These are phyloP conservation scores for Hormiphora californensis DNA, from an alignment of 37 sponge, comb jelly and placozoan genomes.

Conservation along the genomic window DNA sequence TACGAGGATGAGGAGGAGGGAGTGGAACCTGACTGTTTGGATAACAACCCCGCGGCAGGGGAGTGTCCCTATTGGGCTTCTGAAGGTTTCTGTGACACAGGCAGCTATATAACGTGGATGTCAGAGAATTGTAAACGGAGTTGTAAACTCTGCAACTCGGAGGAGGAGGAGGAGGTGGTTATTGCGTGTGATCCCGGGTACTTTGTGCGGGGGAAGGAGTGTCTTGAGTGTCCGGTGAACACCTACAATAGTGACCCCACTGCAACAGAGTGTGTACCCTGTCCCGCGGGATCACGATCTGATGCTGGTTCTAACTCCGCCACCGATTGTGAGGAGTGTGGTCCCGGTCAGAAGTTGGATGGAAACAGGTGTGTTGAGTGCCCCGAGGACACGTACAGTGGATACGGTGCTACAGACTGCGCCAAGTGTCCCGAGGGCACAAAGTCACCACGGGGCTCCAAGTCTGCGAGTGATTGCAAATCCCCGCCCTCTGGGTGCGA, in stretches of 20 bases:
- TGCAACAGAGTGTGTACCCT: background rate
- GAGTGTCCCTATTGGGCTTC: constrained; percentile 12
- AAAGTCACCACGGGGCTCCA: background rate
- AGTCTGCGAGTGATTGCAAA: background rate
- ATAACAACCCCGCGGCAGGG: background rate
- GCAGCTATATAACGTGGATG: background rate
- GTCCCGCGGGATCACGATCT: constrained; percentile 2
- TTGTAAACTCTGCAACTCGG: background rate
- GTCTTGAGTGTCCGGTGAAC: background rate
- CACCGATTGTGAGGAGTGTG: background rate
- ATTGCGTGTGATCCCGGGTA: background rate
- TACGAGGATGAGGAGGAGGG: background rate
- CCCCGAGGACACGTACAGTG: background rate
- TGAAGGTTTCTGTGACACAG: background rate
- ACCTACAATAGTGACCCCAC: background rate
- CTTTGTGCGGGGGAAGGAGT: background rate
- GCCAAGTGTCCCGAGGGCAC: background rate
- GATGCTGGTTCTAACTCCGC: background rate
- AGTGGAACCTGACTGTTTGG: background rate
- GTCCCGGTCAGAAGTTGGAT: background rate
- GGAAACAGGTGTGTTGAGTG: constrained; percentile 26
- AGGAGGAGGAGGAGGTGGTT: no score
- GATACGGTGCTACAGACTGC: background rate
- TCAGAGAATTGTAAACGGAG: background rate
- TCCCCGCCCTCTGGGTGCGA: background rate